These are phyloP conservation scores for Dasypogon diadema DNA, from an alignment of 2,888 invertebrate species.

Conservation along the genomic window DNA sequence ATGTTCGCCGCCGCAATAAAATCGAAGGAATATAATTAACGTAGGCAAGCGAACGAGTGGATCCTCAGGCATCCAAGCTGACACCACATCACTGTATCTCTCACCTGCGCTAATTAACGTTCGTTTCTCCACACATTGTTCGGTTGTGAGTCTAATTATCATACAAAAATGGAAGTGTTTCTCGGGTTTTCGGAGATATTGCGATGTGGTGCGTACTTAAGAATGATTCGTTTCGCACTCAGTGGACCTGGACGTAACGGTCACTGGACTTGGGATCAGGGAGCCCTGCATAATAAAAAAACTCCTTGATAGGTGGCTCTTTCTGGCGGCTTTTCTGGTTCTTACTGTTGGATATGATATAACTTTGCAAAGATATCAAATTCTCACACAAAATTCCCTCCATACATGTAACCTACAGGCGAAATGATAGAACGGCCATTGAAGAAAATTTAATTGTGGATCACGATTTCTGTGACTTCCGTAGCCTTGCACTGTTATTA, in stretches of 20 bases:
- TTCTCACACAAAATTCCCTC: no score
- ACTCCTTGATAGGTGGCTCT: neutral
- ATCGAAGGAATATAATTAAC: no score
- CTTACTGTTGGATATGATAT: neutral
- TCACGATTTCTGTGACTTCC: conserved; percentile 5
- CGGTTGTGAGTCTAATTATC: conserved; percentile 41
- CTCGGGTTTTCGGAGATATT: conserved; percentile 12
- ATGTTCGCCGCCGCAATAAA: no score
- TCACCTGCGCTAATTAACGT: conserved; percentile 42
- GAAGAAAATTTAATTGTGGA: conserved; percentile 23
- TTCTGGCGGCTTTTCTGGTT: no score
- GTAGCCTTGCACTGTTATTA: no score
- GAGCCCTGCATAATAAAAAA: neutral
- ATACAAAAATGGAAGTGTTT: conserved; percentile 35
- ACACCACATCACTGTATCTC: conserved; percentile 8
- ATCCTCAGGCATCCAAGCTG: neutral
- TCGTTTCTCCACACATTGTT: conserved; percentile 34
- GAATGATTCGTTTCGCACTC: conserved; percentile 18
- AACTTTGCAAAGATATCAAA: neutral
- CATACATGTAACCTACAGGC: no score
- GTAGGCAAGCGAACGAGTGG: no score
- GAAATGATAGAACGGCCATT: neutral
- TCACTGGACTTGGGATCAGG: neutral
- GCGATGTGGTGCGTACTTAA: conserved; percentile 1
- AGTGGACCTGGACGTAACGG: neutral